These are phyloP conservation scores for Amazonetta brasiliensis DNA, from an alignment of 2,797 vertebrate species.

Conservation along the genomic window DNA sequence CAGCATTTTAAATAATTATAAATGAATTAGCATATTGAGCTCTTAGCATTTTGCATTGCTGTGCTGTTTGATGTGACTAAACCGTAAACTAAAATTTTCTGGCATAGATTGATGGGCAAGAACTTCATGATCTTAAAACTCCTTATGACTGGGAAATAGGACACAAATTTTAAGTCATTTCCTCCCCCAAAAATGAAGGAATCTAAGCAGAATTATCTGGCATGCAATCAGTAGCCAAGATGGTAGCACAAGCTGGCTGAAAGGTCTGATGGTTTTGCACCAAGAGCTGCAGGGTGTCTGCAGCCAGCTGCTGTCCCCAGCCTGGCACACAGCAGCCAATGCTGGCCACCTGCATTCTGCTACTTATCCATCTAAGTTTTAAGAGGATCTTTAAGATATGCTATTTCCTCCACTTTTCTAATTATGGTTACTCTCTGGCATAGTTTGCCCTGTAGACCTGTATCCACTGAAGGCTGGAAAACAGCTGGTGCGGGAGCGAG, in stretches of 20 bases:
- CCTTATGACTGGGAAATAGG: background rate
- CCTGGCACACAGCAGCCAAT: background rate
- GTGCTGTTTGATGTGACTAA: background rate
- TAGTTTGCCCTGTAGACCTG: background rate
- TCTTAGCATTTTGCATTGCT: background rate
- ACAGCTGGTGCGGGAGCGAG: constrained; percentile 36
- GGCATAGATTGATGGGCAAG: rapidly evolving
- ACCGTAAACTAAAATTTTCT: background rate
- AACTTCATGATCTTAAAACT: background rate
- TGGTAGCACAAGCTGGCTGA: background rate
- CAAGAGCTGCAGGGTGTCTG: background rate
- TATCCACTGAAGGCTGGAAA: background rate
- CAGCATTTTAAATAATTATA: background rate
- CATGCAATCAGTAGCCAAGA: background rate
- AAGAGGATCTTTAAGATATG: background rate
- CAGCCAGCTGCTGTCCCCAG: background rate
- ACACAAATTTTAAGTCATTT: background rate
- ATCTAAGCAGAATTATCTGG: background rate
- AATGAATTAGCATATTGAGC: background rate
- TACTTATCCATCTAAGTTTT: background rate
- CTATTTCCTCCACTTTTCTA: background rate
- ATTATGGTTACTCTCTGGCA: background rate
- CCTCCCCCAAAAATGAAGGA: rapidly evolving
- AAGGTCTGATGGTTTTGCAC: background rate
- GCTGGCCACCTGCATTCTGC: background rate